Conservation (phyloP, 2,113 vertebrate genomes). For the Gasterosteus nipponicus region DNA sequence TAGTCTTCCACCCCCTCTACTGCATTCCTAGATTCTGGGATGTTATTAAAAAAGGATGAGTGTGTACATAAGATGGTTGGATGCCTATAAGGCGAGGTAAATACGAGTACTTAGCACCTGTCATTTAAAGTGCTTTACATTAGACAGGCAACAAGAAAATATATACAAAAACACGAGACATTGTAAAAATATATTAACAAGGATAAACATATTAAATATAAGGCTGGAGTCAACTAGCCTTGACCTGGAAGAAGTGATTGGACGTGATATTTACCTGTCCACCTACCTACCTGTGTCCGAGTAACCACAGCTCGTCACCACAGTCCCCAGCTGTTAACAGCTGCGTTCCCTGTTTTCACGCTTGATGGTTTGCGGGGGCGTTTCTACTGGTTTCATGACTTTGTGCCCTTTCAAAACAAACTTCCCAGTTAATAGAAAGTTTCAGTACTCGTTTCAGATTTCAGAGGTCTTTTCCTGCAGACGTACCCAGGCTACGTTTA, state of each 20-base stretch:
- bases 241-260: background rate
- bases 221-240: too few relatives aligned
- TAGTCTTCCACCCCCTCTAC: background rate
- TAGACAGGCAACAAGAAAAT: background rate
- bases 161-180: background rate
- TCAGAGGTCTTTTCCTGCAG: conserved; percentile 10
- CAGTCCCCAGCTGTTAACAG: background rate
- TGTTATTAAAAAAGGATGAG: background rate
- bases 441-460: background rate
- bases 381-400: background rate
- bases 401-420: background rate
- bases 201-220: too few relatives aligned
- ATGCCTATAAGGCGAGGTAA: background rate
- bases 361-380: background rate
- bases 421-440: background rate
- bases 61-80: background rate
- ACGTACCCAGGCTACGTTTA: background rate
- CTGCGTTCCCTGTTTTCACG: background rate
- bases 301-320: background rate
- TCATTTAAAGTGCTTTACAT: background rate
- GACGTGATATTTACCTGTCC: background rate
- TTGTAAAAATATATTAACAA: background rate
- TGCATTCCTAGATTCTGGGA: too few relatives aligned
- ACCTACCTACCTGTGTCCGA: background rate
- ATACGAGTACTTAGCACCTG: too few relatives aligned